phyloP scores from a whole-genome alignment of 2,888 invertebrate species.

The Lampropteryx suffumata region DNA sequence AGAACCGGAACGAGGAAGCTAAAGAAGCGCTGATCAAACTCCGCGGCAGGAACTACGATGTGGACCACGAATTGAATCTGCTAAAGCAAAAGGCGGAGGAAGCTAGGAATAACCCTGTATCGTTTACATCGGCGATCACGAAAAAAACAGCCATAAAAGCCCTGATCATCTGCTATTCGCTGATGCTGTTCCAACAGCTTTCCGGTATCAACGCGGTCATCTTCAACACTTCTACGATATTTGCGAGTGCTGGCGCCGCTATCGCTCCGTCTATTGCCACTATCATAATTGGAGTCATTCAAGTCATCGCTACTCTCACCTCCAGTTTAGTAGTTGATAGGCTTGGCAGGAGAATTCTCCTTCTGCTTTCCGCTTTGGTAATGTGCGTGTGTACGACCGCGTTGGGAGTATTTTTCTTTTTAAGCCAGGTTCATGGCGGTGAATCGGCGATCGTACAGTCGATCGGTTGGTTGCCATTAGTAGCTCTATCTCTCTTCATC shows the following conservation, averaged over 20 bases:
- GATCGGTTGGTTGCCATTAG: slow-evolving; percentile 89
- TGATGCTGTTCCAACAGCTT: slow-evolving; percentile 96
- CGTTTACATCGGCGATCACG: slow-evolving; percentile 81
- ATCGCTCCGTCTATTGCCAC: slow-evolving; percentile 85
- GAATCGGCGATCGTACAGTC: slow-evolving; percentile 64
- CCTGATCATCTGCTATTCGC: slow-evolving; percentile 86
- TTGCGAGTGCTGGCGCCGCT: slow-evolving; percentile 84
- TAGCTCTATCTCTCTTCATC: slow-evolving; percentile 89
- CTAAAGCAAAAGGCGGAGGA: slow-evolving; percentile 83
- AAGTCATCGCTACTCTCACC: slow-evolving; percentile 88
- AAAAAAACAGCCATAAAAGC: slow-evolving; percentile 86
- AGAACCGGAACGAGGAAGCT: slow-evolving; percentile 86
- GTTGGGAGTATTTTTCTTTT: slow-evolving; percentile 88
- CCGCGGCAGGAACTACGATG: slow-evolving; percentile 88
- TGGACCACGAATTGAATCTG: slow-evolving; percentile 84
- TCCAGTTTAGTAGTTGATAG: slow-evolving; percentile 91
- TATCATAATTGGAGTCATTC: slow-evolving; percentile 92
- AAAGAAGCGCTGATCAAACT: slow-evolving; percentile 86
- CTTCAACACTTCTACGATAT: slow-evolving; percentile 90
- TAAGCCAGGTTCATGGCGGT: slow-evolving; percentile 58
- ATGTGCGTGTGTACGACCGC: slow-evolving; percentile 88
- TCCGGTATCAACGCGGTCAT: slow-evolving; percentile 93
- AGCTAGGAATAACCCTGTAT: slow-evolving; percentile 75
- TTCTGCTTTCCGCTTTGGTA: slow-evolving; percentile 86
- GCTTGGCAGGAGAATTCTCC: slow-evolving; percentile 89